Base-by-base conservation (phyloP, 2,888 invertebrate genomes). In the Rhynchonema sp. region DNA sequence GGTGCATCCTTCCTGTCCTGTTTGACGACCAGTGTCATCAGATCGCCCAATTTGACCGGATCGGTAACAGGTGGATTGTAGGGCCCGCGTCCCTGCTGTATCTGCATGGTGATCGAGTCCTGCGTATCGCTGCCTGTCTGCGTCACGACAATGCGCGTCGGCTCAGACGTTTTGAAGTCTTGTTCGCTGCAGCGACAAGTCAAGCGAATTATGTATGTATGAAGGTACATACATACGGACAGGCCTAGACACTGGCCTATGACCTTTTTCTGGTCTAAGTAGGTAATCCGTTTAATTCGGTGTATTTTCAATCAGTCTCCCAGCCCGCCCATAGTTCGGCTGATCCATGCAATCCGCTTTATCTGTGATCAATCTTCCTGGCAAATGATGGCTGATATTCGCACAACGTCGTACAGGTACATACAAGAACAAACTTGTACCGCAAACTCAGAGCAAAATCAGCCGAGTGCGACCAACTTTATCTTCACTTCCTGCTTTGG, bases 41-140 rank as follows among this genome's bases (percentile, higher is more conserved):
- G 65, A 23, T 71, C 69, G 46, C 71, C 71, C 46, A 71, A 69
- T 59, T 67, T 66, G 30, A 71, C 65, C 0, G 69, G 65, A 54
- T 65, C 63, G 1, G 63, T 60, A 1, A 71, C 67, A 1, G 67
- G 64, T 1, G 65, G 63, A 6, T 64, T 64, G 52, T 63, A 63
- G 2, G 70, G 71, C 57, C 66, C 69, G 56, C 64, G 62, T 56
- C 70, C 71, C 27, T 63, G 56, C 56, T 67, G 69, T 29, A 71
- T 71, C 61, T 70, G 68, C 46, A 71, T 62, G 26, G 63, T 64
- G 13, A 70, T 67, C 38, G 65, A 63, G 49, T 56, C 60, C 22
- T 46, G 2, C 13, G 64, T 61, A 30, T 27, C 59, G 27, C 1
- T 6, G 2, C 28, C 46, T 23, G 23, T 13, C 59, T 67, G 66